Evolutionary conservation across 2,797 vertebrate genomes (phyloP).

Genomic region (Tarsius wallacei): DNA sequence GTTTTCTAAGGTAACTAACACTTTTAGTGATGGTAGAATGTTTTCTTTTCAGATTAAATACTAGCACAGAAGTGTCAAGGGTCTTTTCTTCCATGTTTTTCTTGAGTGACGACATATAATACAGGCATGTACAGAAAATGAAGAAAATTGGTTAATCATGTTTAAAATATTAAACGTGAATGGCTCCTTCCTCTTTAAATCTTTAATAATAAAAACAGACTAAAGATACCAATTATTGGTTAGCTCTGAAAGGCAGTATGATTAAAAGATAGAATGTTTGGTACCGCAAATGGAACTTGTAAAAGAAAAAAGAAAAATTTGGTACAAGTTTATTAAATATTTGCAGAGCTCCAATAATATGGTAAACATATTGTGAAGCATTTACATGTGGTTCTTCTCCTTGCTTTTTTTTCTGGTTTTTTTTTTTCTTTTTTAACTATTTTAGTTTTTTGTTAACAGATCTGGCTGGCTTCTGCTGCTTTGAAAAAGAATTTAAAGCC

Average conservation of each 20-base stretch:
- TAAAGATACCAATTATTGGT: conserved; percentile 57
- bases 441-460: conserved; percentile 68
- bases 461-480: conserved; percentile 57
- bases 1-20: neutral
- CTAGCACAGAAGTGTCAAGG: neutral
- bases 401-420: neutral
- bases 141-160: conserved; percentile 51
- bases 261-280: conserved; percentile 59
- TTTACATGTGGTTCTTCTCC: conserved; percentile 15
- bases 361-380: neutral
- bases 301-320: conserved; percentile 66
- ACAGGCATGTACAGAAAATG: conserved; percentile 18
- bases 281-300: conserved; percentile 54
- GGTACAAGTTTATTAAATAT: conserved; percentile 52
- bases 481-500: conserved; percentile 83
- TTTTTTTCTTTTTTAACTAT: conserved; percentile 11
- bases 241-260: conserved; percentile 16
- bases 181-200: conserved; percentile 19
- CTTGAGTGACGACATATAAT: conserved; percentile 37
- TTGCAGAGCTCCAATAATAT: conserved; percentile 58
- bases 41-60: conserved; percentile 43
- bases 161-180: conserved; percentile 68
- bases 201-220: conserved; percentile 67
- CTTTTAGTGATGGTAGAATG: neutral
- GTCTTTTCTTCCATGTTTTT: conserved; percentile 15